Evolutionary conservation across 2,797 vertebrate genomes (phyloP).

Genomic region (Megalops cyprinoides): DNA sequence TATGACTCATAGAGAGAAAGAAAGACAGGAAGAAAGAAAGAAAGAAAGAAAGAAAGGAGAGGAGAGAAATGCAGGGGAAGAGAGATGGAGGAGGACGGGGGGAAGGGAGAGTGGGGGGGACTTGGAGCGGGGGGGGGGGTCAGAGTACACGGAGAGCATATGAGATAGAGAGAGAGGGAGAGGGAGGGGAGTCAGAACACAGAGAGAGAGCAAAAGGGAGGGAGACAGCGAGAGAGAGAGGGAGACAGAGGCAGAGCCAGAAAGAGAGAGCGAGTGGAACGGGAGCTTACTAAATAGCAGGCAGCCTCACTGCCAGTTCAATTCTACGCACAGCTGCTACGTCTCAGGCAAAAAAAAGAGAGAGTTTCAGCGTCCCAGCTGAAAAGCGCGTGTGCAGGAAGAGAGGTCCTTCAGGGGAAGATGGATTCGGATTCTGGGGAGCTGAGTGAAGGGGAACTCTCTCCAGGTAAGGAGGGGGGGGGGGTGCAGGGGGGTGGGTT

Average conservation of each 20-base stretch:
- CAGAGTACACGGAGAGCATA: constrained; percentile 1
- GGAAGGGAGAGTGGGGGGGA: not conserved
- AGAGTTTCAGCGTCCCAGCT: constrained; percentile 47
- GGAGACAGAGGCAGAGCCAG: constrained; percentile 32
- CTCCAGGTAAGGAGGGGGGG: constrained; percentile 83
- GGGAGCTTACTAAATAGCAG: constrained; percentile 64
- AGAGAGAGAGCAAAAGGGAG: constrained; percentile 8
- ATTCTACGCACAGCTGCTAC: constrained; percentile 68
- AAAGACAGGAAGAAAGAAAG: constrained; percentile 35
- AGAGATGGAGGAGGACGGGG: not conserved
- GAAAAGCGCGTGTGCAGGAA: constrained; percentile 40
- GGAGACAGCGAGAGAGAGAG: not conserved
- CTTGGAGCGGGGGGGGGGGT: not conserved
- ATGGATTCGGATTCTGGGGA: constrained; percentile 98
- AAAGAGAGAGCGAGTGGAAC: constrained; percentile 42
- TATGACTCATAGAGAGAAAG: constrained; percentile 44
- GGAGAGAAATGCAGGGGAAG: not conserved
- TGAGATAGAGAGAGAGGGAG: constrained; percentile 12
- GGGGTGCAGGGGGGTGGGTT: no score
- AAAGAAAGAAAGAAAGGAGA: constrained; percentile 20
- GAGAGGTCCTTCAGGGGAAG: constrained; percentile 50
- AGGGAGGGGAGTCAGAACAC: not conserved
- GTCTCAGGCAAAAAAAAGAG: constrained; percentile 55
- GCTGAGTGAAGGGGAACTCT: constrained; percentile 91
- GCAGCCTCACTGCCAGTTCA: constrained; percentile 56